Evolutionary conservation across 2,888 invertebrate genomes (phyloP).

Genomic region (Coelinius sp.): DNA sequence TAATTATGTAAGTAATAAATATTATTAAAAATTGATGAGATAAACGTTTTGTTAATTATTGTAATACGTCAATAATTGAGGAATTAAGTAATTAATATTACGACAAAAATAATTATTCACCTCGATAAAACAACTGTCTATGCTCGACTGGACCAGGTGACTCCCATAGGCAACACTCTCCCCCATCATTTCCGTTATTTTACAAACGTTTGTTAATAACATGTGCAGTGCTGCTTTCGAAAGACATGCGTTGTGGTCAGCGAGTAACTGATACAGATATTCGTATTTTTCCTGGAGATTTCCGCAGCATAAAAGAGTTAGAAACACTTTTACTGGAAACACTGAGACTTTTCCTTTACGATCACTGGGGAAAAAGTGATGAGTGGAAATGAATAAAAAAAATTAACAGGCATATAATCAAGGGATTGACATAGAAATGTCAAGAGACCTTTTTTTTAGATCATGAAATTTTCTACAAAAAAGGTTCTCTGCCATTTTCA

Average conservation of each 20-base stretch:
- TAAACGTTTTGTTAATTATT: conserved; percentile 5
- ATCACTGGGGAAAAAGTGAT: conserved; percentile 69
- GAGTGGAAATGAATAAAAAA: background rate
- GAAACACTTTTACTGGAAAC: conserved; percentile 78
- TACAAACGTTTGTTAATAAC: conserved; percentile 76
- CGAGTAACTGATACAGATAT: conserved; percentile 80
- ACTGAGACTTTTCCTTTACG: conserved; percentile 77
- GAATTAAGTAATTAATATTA: conserved; percentile 11
- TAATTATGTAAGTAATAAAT: no score
- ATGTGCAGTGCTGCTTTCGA: conserved; percentile 76
- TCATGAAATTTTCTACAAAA: no score
- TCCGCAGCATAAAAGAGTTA: conserved; percentile 79
- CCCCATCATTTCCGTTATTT: conserved; percentile 76
- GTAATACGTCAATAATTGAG: no score
- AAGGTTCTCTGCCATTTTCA: no score
- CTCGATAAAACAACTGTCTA: conserved; percentile 82
- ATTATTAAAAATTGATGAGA: no score
- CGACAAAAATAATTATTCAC: conserved; percentile 66
- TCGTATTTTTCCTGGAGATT: conserved; percentile 77
- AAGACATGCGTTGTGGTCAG: conserved; percentile 84
- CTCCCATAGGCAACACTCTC: conserved; percentile 77
- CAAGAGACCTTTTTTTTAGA: no score
- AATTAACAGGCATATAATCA: no score
- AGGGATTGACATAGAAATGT: no score
- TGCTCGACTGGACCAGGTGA: conserved; percentile 76